Evolutionary conservation across 1,140 invertebrate genomes (phyloP).

Genomic region (Eumaeus atala): DNA sequence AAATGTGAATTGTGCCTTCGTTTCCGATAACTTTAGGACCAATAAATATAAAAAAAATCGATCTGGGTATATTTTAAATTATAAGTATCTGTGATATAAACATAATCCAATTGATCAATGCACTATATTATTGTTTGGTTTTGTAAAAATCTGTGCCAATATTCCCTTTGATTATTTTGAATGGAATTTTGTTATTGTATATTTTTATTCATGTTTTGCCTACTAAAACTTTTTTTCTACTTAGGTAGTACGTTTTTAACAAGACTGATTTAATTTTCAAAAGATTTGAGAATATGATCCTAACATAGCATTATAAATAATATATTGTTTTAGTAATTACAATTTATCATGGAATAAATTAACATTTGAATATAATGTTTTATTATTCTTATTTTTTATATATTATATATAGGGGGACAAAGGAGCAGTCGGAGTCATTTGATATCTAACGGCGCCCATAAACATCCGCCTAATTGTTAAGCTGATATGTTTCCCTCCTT

Average conservation of each 20-base stretch:
- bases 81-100: constrained; percentile 49
- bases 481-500: too few relatives aligned
- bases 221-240: constrained; percentile 28
- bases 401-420: too few relatives aligned
- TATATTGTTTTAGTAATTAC: constrained; percentile 66
- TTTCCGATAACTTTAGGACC: constrained; percentile 8
- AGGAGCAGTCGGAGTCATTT: too few relatives aligned
- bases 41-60: constrained; percentile 5
- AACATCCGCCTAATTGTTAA: too few relatives aligned
- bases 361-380: constrained; percentile 51
- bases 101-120: constrained; percentile 24
- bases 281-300: constrained; percentile 58
- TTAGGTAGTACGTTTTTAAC: constrained; percentile 67
- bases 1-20: constrained; percentile 5
- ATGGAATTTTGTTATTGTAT: constrained; percentile 44
- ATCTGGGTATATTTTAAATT: constrained; percentile 24
- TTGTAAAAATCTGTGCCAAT: constrained; percentile 42
- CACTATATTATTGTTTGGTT: constrained; percentile 16
- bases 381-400: constrained; percentile 6
- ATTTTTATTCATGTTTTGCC: constrained; percentile 52
- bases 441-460: too few relatives aligned
- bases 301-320: constrained; percentile 53
- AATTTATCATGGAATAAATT: constrained; percentile 69
- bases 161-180: constrained; percentile 48
- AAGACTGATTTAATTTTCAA: constrained; percentile 71